Conservation (phyloP, 2,797 vertebrate genomes). For the Pristis pectinata region DNA sequence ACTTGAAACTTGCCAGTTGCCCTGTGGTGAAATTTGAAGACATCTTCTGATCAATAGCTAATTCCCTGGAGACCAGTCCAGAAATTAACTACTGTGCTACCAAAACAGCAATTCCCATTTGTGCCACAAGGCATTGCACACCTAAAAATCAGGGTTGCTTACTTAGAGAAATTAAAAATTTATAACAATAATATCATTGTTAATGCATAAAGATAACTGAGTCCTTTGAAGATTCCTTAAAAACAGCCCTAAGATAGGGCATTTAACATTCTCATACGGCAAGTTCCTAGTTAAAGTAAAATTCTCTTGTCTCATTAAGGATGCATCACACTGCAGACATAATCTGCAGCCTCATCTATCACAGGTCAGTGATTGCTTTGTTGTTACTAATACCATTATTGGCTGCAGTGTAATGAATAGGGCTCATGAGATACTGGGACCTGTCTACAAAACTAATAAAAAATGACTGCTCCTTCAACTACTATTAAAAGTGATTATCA, state of each 20-base stretch:
- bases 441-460: slow-evolving; percentile 23
- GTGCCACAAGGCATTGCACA: background rate
- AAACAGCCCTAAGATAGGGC: background rate
- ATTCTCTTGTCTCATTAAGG: slow-evolving; percentile 29
- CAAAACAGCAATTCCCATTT: too few species aligned
- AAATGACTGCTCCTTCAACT: slow-evolving; percentile 29
- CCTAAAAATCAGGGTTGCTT: background rate
- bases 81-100: too few species aligned
- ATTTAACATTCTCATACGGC: background rate
- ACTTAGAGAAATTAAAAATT: background rate
- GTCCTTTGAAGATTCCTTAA: background rate
- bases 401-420: slow-evolving; percentile 1
- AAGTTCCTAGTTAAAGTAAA: background rate
- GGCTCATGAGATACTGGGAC: background rate
- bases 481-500: slow-evolving; percentile 36
- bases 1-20: too few species aligned
- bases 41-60: too few species aligned
- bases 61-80: too few species aligned
- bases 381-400: slow-evolving; percentile 34
- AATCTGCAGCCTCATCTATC: slow-evolving; percentile 28
- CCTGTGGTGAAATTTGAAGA: too few species aligned
- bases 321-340: slow-evolving; percentile 14
- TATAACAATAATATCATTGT: too few species aligned
- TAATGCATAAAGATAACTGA: background rate
- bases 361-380: slow-evolving; percentile 34